Percentiles rank a stretch among this genome's conserved stretches.
phyloP scores from a whole-genome alignment of 2,888 invertebrate species.

The Mythimna lalbum region DNA sequence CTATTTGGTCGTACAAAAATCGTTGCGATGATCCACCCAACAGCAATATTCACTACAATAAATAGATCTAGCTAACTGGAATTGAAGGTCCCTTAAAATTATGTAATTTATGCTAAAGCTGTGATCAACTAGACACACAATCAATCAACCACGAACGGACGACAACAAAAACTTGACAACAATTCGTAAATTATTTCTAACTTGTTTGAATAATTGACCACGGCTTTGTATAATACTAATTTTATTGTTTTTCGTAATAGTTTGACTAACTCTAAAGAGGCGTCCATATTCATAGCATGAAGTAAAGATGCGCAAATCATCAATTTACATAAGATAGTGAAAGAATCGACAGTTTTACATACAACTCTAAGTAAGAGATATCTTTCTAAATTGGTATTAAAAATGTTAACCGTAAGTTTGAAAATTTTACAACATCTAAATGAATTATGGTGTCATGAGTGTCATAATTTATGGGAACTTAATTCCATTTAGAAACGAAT shows the following conservation, averaged over 20 bases:
- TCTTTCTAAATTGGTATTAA: constrained; percentile 79
- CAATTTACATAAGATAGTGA: constrained; percentile 86
- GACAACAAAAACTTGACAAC: constrained; percentile 61
- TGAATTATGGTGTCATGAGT: constrained; percentile 74
- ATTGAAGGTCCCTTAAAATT: constrained; percentile 91
- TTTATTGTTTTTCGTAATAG: constrained; percentile 88
- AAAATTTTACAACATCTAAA: constrained; percentile 81
- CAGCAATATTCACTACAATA: constrained; percentile 87
- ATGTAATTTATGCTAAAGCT: constrained; percentile 86
- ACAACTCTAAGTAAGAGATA: constrained; percentile 83
- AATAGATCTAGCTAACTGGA: constrained; percentile 90
- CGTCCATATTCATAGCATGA: constrained; percentile 88
- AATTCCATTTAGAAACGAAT: constrained; percentile 87
- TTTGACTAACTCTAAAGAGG: constrained; percentile 89
- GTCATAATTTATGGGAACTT: constrained; percentile 86
- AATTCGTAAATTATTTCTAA: constrained; percentile 61
- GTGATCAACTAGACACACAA: constrained; percentile 85
- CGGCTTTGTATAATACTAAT: constrained; percentile 87
- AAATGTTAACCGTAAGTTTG: constrained; percentile 78
- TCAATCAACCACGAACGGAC: constrained; percentile 54
- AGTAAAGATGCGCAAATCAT: constrained; percentile 88
- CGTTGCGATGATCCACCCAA: constrained; percentile 84
- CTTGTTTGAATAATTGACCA: constrained; percentile 84
- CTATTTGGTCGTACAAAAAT: constrained; percentile 89
- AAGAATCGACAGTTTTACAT: constrained; percentile 80